Conservation (phyloP, 2,888 invertebrate genomes). For the Prosapia bicincta region DNA sequence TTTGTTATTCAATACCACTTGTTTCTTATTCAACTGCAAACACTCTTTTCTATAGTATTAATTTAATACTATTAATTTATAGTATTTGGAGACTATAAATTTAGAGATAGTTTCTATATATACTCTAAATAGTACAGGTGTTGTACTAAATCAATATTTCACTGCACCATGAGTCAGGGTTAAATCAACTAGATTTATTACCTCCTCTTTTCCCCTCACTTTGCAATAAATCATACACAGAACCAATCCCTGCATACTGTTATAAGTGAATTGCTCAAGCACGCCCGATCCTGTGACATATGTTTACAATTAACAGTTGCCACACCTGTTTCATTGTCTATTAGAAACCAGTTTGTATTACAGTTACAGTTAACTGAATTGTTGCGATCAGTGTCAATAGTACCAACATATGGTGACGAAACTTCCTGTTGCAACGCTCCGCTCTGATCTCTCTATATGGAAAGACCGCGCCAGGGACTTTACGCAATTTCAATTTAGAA, state of each 20-base stretch:
- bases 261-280: background rate
- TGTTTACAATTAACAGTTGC: background rate
- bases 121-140: no score
- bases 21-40: no score
- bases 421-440: background rate
- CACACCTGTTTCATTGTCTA: conserved; percentile 2
- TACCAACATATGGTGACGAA: background rate
- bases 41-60: no score
- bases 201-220: no score
- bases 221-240: no score
- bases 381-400: background rate
- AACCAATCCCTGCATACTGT: background rate
- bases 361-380: background rate
- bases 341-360: background rate
- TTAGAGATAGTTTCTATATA: no score
- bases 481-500: background rate
- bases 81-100: no score
- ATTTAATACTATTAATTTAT: no score
- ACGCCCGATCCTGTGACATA: background rate
- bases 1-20: no score
- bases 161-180: no score
- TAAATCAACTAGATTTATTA: no score
- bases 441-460: background rate
- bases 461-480: background rate
- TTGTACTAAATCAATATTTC: no score